Evolutionary conservation across 2,113 vertebrate genomes (phyloP).

Genomic region (Oryzias javanicus): DNA sequence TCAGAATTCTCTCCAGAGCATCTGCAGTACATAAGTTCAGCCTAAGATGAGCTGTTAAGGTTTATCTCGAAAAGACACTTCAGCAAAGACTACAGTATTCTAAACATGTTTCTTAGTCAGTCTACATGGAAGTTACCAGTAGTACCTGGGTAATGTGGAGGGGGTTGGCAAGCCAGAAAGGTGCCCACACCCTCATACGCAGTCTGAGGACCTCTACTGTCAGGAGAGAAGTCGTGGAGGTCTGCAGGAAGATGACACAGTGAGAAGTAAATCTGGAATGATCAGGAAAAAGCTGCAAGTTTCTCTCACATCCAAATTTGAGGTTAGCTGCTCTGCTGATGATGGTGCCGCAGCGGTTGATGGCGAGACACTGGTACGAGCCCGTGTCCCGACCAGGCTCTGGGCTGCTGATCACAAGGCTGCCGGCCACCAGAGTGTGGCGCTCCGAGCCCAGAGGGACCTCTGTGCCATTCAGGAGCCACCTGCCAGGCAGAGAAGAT

Average conservation of each 20-base stretch:
- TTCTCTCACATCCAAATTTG: slow-evolving; percentile 92
- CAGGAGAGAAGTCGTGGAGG: slow-evolving; percentile 91
- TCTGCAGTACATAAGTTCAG: no score
- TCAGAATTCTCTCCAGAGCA: no score
- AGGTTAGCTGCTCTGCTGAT: slow-evolving; percentile 90
- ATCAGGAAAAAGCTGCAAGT: neutral
- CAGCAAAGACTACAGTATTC: no score
- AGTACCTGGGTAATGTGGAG: slow-evolving; percentile 93
- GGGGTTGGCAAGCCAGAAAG: slow-evolving; percentile 88
- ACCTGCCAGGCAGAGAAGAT: slow-evolving; percentile 71
- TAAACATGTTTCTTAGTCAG: no score
- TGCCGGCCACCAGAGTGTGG: slow-evolving; percentile 88
- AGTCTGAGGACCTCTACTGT: slow-evolving; percentile 86
- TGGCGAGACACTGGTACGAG: slow-evolving; percentile 93
- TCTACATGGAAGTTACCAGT: no score
- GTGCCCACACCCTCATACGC: slow-evolving; percentile 86
- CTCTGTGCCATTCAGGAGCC: slow-evolving; percentile 93
- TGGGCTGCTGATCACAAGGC: slow-evolving; percentile 88
- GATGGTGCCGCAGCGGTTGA: slow-evolving; percentile 88
- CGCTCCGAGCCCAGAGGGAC: slow-evolving; percentile 82
- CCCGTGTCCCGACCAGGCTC: slow-evolving; percentile 82
- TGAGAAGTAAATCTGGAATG: neutral
- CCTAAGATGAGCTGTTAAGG: no score
- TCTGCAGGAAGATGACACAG: slow-evolving; percentile 69
- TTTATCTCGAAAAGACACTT: no score